Conservation (phyloP, 2,113 vertebrate genomes). For the Anoplopoma fimbria region DNA sequence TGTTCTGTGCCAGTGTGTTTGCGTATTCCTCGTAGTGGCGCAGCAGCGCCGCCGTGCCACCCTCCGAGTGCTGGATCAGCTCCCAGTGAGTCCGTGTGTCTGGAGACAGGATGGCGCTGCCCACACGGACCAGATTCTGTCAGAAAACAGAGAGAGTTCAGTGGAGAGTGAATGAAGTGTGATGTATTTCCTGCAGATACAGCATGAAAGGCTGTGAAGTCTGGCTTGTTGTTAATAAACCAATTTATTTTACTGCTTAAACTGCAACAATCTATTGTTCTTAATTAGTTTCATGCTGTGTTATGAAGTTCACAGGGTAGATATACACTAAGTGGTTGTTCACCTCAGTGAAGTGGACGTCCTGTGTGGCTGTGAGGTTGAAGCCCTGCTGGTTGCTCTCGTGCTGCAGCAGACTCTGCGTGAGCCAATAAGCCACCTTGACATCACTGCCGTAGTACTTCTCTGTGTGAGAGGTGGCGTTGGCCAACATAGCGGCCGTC, state of each 20-base stretch:
- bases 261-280: background rate
- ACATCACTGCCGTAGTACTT: slow-evolving; percentile 92
- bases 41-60: slow-evolving; percentile 90
- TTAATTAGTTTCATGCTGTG: background rate
- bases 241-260: background rate
- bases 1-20: slow-evolving; percentile 92
- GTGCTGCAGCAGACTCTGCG: slow-evolving; percentile 87
- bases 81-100: slow-evolving; percentile 92
- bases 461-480: slow-evolving; percentile 85
- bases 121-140: slow-evolving; percentile 93
- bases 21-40: slow-evolving; percentile 92
- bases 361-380: slow-evolving; percentile 92
- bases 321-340: background rate
- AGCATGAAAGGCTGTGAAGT: slow-evolving; percentile 25
- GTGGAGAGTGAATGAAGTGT: slow-evolving; percentile 30
- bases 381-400: slow-evolving; percentile 93
- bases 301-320: background rate
- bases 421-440: slow-evolving; percentile 89
- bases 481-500: slow-evolving; percentile 86
- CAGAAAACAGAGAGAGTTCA: slow-evolving; percentile 37
- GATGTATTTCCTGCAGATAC: slow-evolving; percentile 27
- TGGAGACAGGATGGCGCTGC: slow-evolving; percentile 90
- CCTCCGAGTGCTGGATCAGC: slow-evolving; percentile 93
- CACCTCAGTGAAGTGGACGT: slow-evolving; percentile 96
- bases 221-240: slow-evolving; percentile 3